Base-by-base conservation (phyloP, 2,888 invertebrate genomes). In the Microctonus hyperodae region DNA sequence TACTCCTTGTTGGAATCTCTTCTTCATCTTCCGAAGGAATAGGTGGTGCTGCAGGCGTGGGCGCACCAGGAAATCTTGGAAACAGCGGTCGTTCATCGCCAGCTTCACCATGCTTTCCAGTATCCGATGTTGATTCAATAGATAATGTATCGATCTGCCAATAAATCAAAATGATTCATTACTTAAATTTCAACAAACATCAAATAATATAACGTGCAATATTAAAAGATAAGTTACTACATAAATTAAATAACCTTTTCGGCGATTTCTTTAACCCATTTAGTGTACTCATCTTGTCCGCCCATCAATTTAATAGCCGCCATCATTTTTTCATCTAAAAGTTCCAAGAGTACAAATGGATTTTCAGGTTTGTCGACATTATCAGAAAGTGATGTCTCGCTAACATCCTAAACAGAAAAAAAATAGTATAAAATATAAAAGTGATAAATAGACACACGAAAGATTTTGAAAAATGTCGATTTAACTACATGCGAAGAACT, bases 1-100 rank as follows among this genome's bases (percentile, higher is more conserved):
- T 90, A 70, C 89, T 90, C 58, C 94, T 87, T 0, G 94, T 92
- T 0, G 94, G 94, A 51, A 94, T 91, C 78, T 94, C 94, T 71
- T 92, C 93, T 77, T 94, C 94, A 70, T 94, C 94, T 68, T 94
- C 94, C 0, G 92, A 90, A 3, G 69, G 74, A 65, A 74, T 77
- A 3, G 71, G 68, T 23, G 68, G 74, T n/a, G 72, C 72, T 10
- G 74, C 76, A 16, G 80, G 79, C 1, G 76, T 78, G 22, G 75
- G 72, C 28, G 73, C 68, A 25, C 73, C 70, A 4, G 78, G 75
- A 67, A 83, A 83, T 35, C 74, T 73, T 11, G 82, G 79, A 71
- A 82, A 83, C 22, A 82, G 70, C 20, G 78, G 76, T 55, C 74
- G 72, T 35, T 75, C 78, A n/a, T 80, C 75, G 10, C 58, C 67